Base-by-base conservation (phyloP, 2,113 vertebrate genomes). In the Etia nguti region DNA sequence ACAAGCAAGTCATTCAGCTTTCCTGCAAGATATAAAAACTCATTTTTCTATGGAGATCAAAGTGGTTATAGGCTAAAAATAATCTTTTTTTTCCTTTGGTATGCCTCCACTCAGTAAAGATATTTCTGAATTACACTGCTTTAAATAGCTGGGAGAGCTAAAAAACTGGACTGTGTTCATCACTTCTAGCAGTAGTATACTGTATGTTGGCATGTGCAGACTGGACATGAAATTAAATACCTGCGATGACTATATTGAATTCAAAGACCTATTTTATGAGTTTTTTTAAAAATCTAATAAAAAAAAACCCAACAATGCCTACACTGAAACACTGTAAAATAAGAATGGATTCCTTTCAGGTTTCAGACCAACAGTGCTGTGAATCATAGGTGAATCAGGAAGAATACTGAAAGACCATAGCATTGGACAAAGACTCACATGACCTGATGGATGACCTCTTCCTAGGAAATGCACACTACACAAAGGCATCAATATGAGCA, bases 341-440 rank as follows among this genome's bases (percentile, higher is more conserved):
- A 57, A 79, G 31, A 82, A 11, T 4, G 26, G n/a, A 62, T 50
- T 13, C 13, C 16, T 52, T 15, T 68, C 7, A 24, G 8, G n/a
- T 65, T 50, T 77, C 10, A 68, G 59, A 82, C 2, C 20, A 79
- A 41, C 65, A 12, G 24, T 48, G 65, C 9, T 29, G 60, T 84
- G 89, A 92, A 62, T 93, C 88, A 92, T 52, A 50, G 12, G 20
- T 88, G 92, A 95, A 57, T 92, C 84, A 92, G 55, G 48, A 84
- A 8, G 18, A 56, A 24, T 2, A n/a, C 15, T 26, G 34, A 62
- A 56, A 82, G 56, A 36, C 79, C 36, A 12, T 36, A 85, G 26
- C 20, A 11, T 6, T 29, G 59, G 77, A 15, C 36, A 75, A 70
- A 75, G 26, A 79, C 79, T 55, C 81, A 80, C 65, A 62, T 90